Base-by-base conservation (phyloP, 2,113 vertebrate species). In the Festucalex cinctus region DNA sequence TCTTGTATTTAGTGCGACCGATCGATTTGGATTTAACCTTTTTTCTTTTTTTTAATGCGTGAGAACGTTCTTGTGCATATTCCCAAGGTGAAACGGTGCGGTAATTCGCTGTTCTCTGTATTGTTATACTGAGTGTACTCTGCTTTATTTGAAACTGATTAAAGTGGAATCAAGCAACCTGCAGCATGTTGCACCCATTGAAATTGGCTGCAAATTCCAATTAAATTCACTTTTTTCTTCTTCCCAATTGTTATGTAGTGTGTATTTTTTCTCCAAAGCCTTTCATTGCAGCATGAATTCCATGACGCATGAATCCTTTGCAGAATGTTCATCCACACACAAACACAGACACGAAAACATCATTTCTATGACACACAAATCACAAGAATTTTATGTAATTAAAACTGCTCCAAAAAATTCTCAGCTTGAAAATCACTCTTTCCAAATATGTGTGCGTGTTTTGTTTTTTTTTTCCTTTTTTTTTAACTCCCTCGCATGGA, bases 241-340 rank as follows among this genome's bases (percentile, higher is more conserved):
- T 19, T 46, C 62, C 13, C 43, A 73, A 74, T 76, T 53, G 62
- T 49, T 76, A 70, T 51, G 81, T 71, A 74, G 78, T 75, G 70
- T 84, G 58, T 67, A 43, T 46, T 46, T 46, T 14, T 46, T 17
- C 43, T 46, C 16, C 43, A 66, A 74, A 66, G 62, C 60, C 67
- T 82, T 77, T 72, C 69, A 75, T 82, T 60, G 62, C 78, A 87
- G 84, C 90, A 90, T 87, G 88, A 87, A 77, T 86, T 82, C 76
- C 75, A 79, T 81, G 73, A 76, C 82, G 81, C 88, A 91, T 88
- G 84, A 81, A 56, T 86, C 76, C 85, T 72, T 81, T 76, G 85
- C 76, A 43, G 20, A 62, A 62, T 24, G 35, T 62, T 22, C 82
- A 22, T 6, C 48, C 48, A 51, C 48, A 10, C 46, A n/a, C 49